Base-by-base conservation (phyloP, 1,140 invertebrate species). In the Stegodyphus mimosarum region DNA sequence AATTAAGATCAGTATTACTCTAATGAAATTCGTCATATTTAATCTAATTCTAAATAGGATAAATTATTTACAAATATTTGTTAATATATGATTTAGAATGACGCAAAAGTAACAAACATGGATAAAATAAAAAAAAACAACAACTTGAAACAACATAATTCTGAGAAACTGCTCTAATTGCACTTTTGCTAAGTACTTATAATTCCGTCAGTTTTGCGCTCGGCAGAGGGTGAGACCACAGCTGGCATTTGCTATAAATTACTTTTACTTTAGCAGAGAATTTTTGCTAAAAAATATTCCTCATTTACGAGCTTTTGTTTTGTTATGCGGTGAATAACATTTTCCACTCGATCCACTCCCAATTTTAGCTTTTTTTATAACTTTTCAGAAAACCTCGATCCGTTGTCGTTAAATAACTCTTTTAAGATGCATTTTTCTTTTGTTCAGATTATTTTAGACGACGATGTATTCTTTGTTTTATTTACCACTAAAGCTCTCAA, bases 221-320 rank as follows among this genome's bases (percentile, higher is more conserved):
- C 63, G 50, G 18, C 15, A 71, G 66, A 71, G 50, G 52, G 67
- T 53, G 73, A 74, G 80, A 50, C 55, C 80, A 83, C 80, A 83
- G 80, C 80, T 83, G 80, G 80, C 52, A 80, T 80, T 80, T 51
- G 78, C 60, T 73, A 83, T 73, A 72, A 83, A 83, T 73, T 74
- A 66, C 70, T 74, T 83, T 74, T 83, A 69, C 74, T 67, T 83
- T 74, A 83, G 17, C 49, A 6, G 10, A 7, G 33, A 71, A 50
- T 71, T 71, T 71, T 71, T 71, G 33, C 33, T 18, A 6, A 50
- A 71, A 33, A 60, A 60, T 60, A 49, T 71, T 33, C 13, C 33
- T 49, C 18, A 71, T 11, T 71, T 71, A 71, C 33, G 15, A 71
- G 69, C 33, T 33, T 71, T 71, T 49, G 69, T 71, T 71, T 71